These are phyloP conservation scores for Laterallus jamaicensis DNA, from an alignment of 2,113 vertebrate species.

Conservation along the genomic window DNA sequence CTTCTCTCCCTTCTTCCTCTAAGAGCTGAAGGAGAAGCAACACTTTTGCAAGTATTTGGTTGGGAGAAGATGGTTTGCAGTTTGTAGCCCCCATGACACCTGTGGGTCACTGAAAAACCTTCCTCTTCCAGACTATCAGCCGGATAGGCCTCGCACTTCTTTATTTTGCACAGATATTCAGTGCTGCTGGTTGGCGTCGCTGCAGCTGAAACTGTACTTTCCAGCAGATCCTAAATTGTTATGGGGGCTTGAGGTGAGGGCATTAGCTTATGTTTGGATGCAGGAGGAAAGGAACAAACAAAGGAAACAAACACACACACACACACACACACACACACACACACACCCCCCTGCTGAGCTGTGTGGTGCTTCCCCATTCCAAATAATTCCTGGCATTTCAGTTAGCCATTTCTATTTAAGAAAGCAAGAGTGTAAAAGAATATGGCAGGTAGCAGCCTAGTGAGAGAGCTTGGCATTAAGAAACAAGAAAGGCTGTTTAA, in stretches of 20 bases:
- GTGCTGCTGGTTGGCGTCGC: neutral
- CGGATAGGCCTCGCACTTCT: neutral
- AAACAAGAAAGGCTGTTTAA: neutral
- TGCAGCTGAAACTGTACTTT: neutral
- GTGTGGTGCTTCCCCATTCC: neutral
- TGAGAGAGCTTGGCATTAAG: neutral
- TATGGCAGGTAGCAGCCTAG: neutral
- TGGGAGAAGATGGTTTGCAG: neutral
- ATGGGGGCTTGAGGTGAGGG: neutral
- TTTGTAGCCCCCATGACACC: neutral
- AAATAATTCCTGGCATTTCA: constrained; percentile 32
- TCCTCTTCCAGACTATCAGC: neutral
- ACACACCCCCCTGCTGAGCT: neutral
- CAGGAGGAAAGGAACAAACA: neutral
- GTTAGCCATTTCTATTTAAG: neutral
- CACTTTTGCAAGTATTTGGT: neutral
- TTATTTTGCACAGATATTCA: neutral
- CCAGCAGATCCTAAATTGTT: neutral
- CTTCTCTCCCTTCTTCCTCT: neutral
- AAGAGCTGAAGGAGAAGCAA: neutral
- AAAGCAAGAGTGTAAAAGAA: neutral
- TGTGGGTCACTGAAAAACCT: neutral
- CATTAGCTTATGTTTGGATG: neutral
- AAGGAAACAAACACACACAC: neutral
- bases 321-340: neutral